These are phyloP conservation scores for Pheosia gnoma DNA, from an alignment of 2,888 invertebrate species.

Conservation along the genomic window DNA sequence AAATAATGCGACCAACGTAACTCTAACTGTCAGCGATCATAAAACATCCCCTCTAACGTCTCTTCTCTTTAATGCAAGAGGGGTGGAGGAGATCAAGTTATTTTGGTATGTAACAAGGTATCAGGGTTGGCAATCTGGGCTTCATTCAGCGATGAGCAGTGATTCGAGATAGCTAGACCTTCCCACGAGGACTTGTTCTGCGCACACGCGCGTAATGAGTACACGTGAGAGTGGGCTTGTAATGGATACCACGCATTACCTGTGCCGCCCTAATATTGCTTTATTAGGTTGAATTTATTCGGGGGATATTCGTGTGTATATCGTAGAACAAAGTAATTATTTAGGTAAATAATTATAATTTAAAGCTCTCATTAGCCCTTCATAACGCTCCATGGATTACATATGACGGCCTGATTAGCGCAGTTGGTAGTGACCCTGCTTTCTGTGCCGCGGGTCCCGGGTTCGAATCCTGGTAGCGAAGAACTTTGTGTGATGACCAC, in stretches of 20 bases:
- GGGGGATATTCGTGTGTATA: background rate
- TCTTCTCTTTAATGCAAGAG: constrained; percentile 19
- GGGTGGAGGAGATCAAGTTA: constrained; percentile 49
- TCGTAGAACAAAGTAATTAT: too few relatives aligned
- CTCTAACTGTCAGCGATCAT: constrained; percentile 42
- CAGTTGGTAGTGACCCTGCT: too few relatives aligned
- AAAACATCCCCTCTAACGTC: constrained; percentile 8
- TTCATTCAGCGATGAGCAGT: constrained; percentile 71
- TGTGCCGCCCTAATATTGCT: background rate
- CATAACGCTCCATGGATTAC: too few relatives aligned
- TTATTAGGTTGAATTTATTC: background rate
- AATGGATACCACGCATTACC: constrained; percentile 10
- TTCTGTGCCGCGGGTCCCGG: too few relatives aligned
- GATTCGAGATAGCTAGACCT: constrained; percentile 75
- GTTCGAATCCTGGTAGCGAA: too few relatives aligned
- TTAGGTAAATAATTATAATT: too few relatives aligned
- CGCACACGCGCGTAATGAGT: constrained; percentile 63
- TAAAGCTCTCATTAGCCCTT: too few relatives aligned
- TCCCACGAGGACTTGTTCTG: constrained; percentile 72
- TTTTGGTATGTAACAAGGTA: constrained; percentile 59
- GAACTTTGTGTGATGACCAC: too few relatives aligned
- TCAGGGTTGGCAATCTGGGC: constrained; percentile 67
- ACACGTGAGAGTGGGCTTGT: constrained; percentile 53
- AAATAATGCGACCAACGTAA: constrained; percentile 61
- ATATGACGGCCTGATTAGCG: too few relatives aligned